Percentiles rank a stretch among this genome's conserved stretches.
Evolutionary conservation across 2,888 invertebrate genomes (phyloP).

Genomic region (Branchellion lobata): DNA sequence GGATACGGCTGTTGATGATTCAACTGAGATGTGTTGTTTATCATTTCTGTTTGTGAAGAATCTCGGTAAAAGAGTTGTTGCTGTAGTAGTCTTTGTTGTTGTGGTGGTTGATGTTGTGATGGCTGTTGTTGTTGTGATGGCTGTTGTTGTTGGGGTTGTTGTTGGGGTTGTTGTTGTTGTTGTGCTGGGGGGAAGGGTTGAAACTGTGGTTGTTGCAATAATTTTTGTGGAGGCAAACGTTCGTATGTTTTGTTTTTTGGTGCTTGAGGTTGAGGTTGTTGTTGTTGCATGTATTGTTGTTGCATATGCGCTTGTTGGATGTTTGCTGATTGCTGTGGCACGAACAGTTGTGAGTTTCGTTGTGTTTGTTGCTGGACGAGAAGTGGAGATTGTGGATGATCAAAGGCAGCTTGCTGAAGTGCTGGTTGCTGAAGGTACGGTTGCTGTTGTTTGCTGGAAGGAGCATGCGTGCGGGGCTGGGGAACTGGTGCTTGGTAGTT

Average conservation of each 20-base stretch:
- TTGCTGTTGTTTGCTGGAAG: not conserved
- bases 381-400: not conserved
- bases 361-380: not conserved
- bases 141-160: not conserved
- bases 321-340: not conserved
- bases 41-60: no score
- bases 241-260: not conserved
- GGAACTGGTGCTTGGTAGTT: slow-evolving; percentile 23
- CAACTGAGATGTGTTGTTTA: no score
- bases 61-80: not conserved
- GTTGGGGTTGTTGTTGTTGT: not conserved
- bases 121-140: not conserved
- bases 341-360: not conserved
- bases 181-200: not conserved
- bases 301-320: not conserved
- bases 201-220: not conserved
- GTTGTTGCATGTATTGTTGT: not conserved
- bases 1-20: not conserved
- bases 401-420: not conserved
- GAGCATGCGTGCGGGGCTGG: not conserved
- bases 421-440: not conserved
- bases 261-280: not conserved
- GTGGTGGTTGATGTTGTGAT: not conserved
- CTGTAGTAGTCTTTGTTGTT: not conserved
- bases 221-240: not conserved